Conservation (phyloP, 2,113 vertebrate genomes). For the Haliaeetus leucogaster region DNA sequence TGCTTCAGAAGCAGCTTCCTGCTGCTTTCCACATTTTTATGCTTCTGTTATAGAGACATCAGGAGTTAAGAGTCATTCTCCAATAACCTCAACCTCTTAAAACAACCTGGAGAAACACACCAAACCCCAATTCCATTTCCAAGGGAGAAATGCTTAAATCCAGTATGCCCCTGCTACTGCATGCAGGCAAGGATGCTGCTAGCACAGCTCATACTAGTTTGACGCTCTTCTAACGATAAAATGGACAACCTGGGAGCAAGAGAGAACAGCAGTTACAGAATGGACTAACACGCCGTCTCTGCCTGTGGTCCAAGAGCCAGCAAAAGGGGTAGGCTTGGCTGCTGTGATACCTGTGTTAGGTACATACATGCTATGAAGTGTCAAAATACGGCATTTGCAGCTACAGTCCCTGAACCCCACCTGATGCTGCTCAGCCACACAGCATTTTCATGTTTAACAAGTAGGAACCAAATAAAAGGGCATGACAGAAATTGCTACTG, state of each 20-base stretch:
- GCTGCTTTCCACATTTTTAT: neutral
- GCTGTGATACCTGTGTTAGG: no score
- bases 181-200: neutral
- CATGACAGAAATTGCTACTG: neutral
- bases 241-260: neutral
- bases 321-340: neutral
- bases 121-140: neutral
- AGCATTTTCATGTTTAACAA: neutral
- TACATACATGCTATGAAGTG: accelerated
- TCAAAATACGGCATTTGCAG: neutral
- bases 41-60: neutral
- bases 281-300: accelerated
- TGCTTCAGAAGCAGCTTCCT: neutral
- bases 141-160: neutral
- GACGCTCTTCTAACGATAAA: accelerated
- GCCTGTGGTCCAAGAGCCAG: neutral
- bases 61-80: neutral
- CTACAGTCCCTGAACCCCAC: neutral
- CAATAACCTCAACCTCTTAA: neutral
- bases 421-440: neutral
- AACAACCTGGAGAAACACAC: neutral
- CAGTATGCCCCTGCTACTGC: accelerated
- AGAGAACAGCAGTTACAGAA: neutral
- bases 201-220: neutral
- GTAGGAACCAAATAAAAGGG: neutral